Conservation (phyloP, 2,888 invertebrate genomes). For the Drosophila picticornis region DNA sequence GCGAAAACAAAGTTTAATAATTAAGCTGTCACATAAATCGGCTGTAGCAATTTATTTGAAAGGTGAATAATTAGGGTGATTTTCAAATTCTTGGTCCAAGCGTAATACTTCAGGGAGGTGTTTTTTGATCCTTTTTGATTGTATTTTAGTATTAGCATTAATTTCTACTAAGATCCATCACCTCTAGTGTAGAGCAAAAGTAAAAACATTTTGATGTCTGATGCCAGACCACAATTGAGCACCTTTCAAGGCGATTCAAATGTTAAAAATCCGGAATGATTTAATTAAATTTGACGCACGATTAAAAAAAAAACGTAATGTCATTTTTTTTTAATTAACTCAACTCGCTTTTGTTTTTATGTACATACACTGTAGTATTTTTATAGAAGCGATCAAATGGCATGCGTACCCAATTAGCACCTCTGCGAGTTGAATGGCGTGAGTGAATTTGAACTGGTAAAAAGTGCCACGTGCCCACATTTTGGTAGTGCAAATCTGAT, state of each 20-base stretch:
- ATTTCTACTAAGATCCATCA: neutral
- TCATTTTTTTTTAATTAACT: slow-evolving; percentile 16
- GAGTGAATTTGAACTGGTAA: slow-evolving; percentile 17
- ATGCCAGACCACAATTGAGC: neutral
- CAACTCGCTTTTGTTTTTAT: slow-evolving; percentile 22
- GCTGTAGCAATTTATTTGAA: neutral
- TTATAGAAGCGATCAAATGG: slow-evolving; percentile 47
- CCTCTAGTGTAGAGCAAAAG: neutral
- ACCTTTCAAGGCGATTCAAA: neutral
- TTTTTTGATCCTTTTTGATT: neutral
- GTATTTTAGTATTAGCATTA: neutral
- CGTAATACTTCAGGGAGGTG: neutral
- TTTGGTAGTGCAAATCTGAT: slow-evolving; percentile 10
- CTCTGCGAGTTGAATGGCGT: slow-evolving; percentile 28
- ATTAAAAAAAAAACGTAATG: slow-evolving; percentile 7
- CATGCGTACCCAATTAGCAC: slow-evolving; percentile 69
- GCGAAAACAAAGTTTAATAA: slow-evolving; percentile 11
- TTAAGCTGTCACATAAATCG: neutral
- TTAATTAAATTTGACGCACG: slow-evolving; percentile 4
- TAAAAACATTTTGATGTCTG: neutral
- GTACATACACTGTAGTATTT: slow-evolving; percentile 27
- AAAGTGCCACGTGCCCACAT: slow-evolving; percentile 59
- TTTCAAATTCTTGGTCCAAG: neutral
- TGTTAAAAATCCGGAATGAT: neutral
- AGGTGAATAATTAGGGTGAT: neutral